Evolutionary conservation across 2,888 invertebrate species (phyloP).

Genomic region (Oeneis ivallda): DNA sequence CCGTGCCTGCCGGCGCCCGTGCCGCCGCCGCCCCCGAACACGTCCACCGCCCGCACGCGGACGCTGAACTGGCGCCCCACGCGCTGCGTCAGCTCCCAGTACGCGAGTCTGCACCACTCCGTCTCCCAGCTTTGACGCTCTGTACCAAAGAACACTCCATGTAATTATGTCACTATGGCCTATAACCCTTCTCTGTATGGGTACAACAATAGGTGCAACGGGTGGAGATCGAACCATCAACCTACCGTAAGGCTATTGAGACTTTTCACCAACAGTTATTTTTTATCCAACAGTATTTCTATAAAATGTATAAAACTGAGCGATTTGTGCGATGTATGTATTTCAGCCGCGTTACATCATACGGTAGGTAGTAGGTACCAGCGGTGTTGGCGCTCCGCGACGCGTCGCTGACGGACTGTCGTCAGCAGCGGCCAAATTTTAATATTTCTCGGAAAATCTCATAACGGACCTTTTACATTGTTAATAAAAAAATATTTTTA

Average conservation of each 20-base stretch:
- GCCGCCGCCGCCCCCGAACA: conserved; percentile 87
- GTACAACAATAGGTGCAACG: no score
- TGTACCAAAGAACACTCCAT: conserved; percentile 39
- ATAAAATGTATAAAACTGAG: not conserved
- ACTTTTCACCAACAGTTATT: not conserved
- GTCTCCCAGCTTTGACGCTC: conserved; percentile 81
- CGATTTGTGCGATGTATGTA: conserved; percentile 2
- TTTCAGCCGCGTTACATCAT: conserved; percentile 39
- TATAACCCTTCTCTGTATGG: no score
- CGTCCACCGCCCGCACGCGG: conserved; percentile 87
- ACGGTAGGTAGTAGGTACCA: conserved; percentile 38
- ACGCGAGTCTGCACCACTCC: conserved; percentile 94
- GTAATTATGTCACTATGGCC: no score
- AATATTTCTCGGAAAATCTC: conserved; percentile 30
- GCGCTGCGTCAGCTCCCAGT: conserved; percentile 93
- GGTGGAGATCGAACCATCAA: no score
- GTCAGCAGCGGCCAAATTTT: conserved; percentile 29
- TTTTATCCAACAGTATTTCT: not conserved
- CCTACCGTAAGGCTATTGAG: no score
- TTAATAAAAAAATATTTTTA: no score
- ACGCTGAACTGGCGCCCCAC: conserved; percentile 92
- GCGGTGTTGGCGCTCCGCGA: conserved; percentile 39
- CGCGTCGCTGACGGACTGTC: conserved; percentile 41
- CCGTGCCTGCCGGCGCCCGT: conserved; percentile 81
- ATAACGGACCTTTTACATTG: conserved; percentile 18